Evolutionary conservation across 2,113 vertebrate species (phyloP).

Genomic region (Dipodomys spectabilis): DNA sequence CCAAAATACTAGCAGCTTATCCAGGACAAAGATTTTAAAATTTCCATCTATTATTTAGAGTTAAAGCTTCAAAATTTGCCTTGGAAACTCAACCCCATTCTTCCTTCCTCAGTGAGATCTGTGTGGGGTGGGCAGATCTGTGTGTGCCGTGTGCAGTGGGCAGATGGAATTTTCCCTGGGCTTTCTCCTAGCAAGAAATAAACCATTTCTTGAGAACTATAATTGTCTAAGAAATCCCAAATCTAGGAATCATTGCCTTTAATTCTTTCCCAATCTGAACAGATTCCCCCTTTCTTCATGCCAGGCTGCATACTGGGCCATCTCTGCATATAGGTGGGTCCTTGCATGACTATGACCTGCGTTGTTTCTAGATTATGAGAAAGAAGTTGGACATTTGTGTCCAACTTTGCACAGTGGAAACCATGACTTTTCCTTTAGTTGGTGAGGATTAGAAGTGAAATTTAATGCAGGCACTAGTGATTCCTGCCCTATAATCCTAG

Average conservation of each 20-base stretch:
- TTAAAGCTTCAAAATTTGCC: background rate
- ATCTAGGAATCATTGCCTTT: conserved; percentile 42
- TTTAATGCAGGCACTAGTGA: too few relatives aligned
- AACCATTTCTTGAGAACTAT: conserved; percentile 25
- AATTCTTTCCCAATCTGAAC: background rate
- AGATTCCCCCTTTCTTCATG: background rate
- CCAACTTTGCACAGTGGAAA: background rate
- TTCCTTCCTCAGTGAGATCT: conserved; percentile 24
- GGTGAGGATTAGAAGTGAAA: background rate
- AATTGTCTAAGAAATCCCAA: conserved; percentile 13
- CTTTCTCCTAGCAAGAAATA: conserved; percentile 21
- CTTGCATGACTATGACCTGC: background rate
- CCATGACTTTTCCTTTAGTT: background rate
- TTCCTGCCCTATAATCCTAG: too few relatives aligned
- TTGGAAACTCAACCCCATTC: conserved; percentile 27
- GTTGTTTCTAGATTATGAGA: background rate
- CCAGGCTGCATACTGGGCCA: background rate
- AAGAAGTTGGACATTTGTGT: background rate
- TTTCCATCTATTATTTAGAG: conserved; percentile 25
- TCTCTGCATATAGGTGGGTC: background rate
- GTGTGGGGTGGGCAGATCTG: background rate
- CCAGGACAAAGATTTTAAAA: conserved; percentile 31
- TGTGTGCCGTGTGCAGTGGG: background rate
- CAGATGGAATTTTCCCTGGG: conserved; percentile 24
- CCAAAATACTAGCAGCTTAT: background rate